phyloP scores from a whole-genome alignment of 2,113 vertebrate species.

The Etia nguti region DNA sequence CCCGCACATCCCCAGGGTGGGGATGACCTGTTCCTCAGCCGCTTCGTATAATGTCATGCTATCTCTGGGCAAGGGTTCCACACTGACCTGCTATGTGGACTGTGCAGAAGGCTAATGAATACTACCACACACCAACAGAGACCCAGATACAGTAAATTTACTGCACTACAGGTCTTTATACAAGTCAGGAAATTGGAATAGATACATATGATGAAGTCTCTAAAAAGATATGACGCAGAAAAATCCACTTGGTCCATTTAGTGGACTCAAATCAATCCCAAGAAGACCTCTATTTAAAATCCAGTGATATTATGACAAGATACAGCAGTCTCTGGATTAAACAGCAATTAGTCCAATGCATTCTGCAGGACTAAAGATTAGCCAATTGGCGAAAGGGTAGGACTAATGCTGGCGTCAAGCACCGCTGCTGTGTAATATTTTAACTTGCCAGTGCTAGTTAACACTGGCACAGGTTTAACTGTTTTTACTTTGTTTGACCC shows the following conservation, averaged over 20 bases:
- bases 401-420: not conserved
- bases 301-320: not conserved
- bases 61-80: constrained; percentile 46
- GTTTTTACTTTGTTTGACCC: not conserved
- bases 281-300: not conserved
- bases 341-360: not conserved
- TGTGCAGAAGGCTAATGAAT: not conserved
- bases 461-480: not conserved
- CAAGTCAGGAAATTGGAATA: not conserved
- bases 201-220: not conserved
- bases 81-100: constrained; percentile 26
- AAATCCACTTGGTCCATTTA: not conserved
- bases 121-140: not conserved
- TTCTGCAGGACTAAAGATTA: not conserved
- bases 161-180: not conserved
- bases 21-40: constrained; percentile 45
- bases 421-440: not conserved
- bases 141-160: not conserved
- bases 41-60: constrained; percentile 51
- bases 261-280: not conserved
- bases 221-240: not conserved
- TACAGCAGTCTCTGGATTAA: too few relatives aligned
- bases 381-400: not conserved
- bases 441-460: not conserved
- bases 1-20: constrained; percentile 24